A percentile compares a stretch with the other conserved stretches of the same genome.
Evolutionary conservation across 2,113 vertebrate species (phyloP).

Genomic region (Oncorhynchus gorbuscha): DNA sequence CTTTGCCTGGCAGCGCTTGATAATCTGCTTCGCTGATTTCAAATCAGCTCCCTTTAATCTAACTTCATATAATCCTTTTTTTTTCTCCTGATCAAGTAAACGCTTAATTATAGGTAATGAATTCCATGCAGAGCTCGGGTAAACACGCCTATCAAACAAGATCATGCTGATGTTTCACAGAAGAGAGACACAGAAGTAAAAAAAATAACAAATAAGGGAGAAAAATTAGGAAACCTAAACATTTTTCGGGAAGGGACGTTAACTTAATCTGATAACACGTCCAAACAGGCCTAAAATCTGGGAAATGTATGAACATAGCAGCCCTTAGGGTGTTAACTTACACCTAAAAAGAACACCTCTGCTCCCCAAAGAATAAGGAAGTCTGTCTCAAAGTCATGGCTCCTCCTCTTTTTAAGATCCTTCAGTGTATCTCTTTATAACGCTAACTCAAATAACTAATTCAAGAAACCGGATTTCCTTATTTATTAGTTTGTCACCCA

Average conservation of each 20-base stretch:
- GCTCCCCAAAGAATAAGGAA: too few relatives aligned
- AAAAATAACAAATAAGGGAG: constrained; percentile 24
- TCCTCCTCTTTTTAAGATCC: too few relatives aligned
- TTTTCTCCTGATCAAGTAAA: constrained; percentile 75
- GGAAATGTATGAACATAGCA: neutral
- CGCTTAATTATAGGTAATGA: constrained; percentile 75
- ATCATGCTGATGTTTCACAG: constrained; percentile 60
- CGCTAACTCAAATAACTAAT: too few relatives aligned
- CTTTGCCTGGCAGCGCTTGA: constrained; percentile 71
- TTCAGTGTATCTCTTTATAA: neutral
- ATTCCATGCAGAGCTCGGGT: constrained; percentile 72
- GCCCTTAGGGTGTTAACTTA: neutral
- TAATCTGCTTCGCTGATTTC: constrained; percentile 72
- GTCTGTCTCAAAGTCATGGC: too few relatives aligned
- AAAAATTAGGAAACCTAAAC: constrained; percentile 40
- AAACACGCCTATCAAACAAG: constrained; percentile 73
- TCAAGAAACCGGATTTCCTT: neutral
- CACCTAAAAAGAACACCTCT: neutral
- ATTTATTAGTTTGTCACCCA: neutral
- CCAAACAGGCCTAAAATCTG: neutral
- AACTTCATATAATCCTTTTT: constrained; percentile 73
- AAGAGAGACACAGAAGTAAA: constrained; percentile 38
- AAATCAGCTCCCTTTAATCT: constrained; percentile 70
- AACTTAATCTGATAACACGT: neutral
- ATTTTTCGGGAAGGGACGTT: neutral